Evolutionary conservation across 2,113 vertebrate genomes (phyloP), one percentile per base, ranked within the genome.

Genomic region (Petaurus breviceps): DNA sequence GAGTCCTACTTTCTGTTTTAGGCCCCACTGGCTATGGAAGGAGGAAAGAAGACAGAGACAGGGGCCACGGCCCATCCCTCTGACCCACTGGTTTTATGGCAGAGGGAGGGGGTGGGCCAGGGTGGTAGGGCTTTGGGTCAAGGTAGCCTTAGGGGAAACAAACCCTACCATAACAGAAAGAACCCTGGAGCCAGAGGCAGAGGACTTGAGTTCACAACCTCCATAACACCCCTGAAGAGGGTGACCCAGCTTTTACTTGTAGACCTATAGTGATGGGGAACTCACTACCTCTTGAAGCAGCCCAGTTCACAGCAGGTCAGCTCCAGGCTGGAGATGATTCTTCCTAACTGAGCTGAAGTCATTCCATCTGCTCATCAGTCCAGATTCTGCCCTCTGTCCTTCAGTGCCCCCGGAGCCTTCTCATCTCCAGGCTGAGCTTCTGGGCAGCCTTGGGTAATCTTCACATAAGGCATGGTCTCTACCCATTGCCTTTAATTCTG

Each of bases 1-100:
- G 94, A 98, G 91, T 98, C 98, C 92, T 98, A 94, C 95, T 99
- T 99, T 97, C 96, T 99, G 94, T 99, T 99, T 97, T 99, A 99
- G 94, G 31, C 47, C 51, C 51, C 51, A 54, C 57, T 16, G 61
- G 14, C 61, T 28, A 37, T 68, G 61, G 61, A 14, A 14, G 57
- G 12, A 6, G 26, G 10, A 31, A 28, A 31, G 61, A 68, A 68
- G 26, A 3, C 9, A 28, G 61, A 68, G 31, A n/a, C n/a, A 37
- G 61, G 37, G 61, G 61, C 37, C 61, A 4, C 0, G 2, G 61
- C 28, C 12, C 19, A 9, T 26, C 61, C 4, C 61, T 37, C 31
- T 1, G 31, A 16, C 61, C 31, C 57, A 31, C 12, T 4, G 10
- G 28, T 28, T 61, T 57, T 57, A 37, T 37, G 14, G 61, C 3